A percentile compares a stretch with the other conserved stretches of the same genome.
These are phyloP conservation scores for Darevskia mixta DNA, from an alignment of 2,797 vertebrate species.

Conservation along the genomic window DNA sequence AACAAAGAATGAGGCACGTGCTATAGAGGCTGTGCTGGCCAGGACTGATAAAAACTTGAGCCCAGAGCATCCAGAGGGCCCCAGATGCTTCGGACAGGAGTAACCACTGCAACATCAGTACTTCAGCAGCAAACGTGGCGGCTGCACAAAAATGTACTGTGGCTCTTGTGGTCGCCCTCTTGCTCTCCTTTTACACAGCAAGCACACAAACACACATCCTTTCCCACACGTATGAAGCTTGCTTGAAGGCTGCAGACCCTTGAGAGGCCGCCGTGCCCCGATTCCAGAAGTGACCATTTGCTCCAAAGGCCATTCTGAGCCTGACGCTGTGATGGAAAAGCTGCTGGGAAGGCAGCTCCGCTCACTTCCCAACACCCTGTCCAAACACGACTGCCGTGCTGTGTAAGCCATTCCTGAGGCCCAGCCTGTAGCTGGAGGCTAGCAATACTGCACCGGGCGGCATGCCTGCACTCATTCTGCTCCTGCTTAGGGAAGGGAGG, in stretches of 20 bases:
- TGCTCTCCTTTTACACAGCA: not conserved
- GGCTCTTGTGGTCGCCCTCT: too few relatives aligned
- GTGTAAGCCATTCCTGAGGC: slow-evolving; percentile 1
- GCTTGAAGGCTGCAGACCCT: not conserved
- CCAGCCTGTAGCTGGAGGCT: not conserved
- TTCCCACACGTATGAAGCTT: not conserved
- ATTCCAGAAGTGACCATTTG: not conserved
- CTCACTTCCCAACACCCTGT: not conserved
- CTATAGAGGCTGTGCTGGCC: too few relatives aligned
- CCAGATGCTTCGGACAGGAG: not conserved
- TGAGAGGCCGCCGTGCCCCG: too few relatives aligned
- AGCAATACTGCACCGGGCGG: not conserved
- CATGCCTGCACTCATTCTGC: slow-evolving; percentile 6
- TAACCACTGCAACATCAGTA: too few relatives aligned
- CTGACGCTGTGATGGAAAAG: not conserved
- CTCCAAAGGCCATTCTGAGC: not conserved
- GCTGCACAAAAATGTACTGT: not conserved
- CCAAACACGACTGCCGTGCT: slow-evolving; percentile 1
- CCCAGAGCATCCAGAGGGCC: not conserved
- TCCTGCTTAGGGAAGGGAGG: not conserved
- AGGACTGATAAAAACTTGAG: not conserved
- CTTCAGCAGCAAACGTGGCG: too few relatives aligned
- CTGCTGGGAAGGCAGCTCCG: not conserved
- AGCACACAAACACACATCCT: too few relatives aligned
- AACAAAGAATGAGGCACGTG: not conserved